A percentile compares a stretch with the other conserved stretches of the same genome.
Evolutionary conservation across 1,140 invertebrate species (phyloP).

Genomic region (Matsumurasca onukii): DNA sequence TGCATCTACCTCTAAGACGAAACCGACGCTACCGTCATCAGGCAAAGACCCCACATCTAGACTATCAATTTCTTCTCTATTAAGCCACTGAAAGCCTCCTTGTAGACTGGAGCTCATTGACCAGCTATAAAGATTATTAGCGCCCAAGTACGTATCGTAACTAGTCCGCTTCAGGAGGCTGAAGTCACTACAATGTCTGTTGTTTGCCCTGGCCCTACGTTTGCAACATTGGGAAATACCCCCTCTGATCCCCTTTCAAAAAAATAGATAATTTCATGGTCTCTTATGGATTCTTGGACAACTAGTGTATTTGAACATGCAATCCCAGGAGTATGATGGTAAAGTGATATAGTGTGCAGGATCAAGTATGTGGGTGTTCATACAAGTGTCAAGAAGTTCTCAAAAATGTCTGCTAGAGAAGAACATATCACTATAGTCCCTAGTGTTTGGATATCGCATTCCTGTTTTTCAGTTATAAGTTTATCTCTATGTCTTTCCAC

Average conservation of each 20-base stretch:
- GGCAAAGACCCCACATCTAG: not conserved
- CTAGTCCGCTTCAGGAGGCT: no score
- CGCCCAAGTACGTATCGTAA: not conserved
- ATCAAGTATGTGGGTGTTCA: not conserved
- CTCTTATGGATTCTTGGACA: not conserved
- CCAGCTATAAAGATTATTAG: not conserved
- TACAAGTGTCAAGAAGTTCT: not conserved
- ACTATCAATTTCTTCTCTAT: not conserved
- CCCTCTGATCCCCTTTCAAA: no score
- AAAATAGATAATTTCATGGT: not conserved
- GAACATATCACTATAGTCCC: constrained; percentile 36
- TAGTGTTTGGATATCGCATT: no score
- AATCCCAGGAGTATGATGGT: no score
- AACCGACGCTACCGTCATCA: no score
- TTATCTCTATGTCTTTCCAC: no score
- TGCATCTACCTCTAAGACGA: not conserved
- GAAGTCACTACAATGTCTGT: no score
- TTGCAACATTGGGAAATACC: not conserved
- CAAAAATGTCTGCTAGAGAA: constrained; percentile 26
- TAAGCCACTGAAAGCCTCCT: not conserved
- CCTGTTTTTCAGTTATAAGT: no score
- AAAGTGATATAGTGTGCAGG: not conserved
- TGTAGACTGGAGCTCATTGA: not conserved
- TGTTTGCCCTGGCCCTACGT: no score
- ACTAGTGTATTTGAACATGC: not conserved